Evolutionary conservation across 2,888 invertebrate species (phyloP).

Genomic region (Corythucha ciliata): DNA sequence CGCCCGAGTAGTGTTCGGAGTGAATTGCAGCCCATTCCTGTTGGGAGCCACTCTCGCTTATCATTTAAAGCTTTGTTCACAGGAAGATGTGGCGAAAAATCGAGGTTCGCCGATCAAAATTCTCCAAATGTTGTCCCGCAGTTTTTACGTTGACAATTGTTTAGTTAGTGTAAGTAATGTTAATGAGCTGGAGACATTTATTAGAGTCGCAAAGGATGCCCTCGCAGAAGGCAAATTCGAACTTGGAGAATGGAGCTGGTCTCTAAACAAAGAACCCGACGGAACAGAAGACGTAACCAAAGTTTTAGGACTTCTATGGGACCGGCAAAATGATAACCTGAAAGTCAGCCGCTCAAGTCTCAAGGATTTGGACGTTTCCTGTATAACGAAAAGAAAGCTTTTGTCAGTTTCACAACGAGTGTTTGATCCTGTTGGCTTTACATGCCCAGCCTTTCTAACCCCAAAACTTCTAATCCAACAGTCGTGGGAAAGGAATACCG

Average conservation of each 20-base stretch:
- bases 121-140: too few relatives aligned
- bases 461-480: conserved; percentile 34
- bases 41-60: too few relatives aligned
- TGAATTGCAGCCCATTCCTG: too few relatives aligned
- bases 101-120: too few relatives aligned
- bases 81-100: too few relatives aligned
- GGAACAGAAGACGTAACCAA: neutral
- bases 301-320: conserved; percentile 14
- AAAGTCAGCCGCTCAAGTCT: neutral
- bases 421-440: conserved; percentile 35
- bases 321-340: conserved; percentile 3
- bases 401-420: conserved; percentile 29
- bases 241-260: conserved; percentile 11
- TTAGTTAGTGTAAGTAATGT: conserved; percentile 1
- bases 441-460: conserved; percentile 27
- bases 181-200: conserved; percentile 3
- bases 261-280: neutral
- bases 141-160: conserved; percentile 19
- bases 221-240: conserved; percentile 16
- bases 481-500: conserved; percentile 22
- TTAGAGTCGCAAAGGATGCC: neutral
- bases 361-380: neutral
- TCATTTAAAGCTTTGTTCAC: too few relatives aligned
- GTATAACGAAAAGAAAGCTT: conserved; percentile 9
- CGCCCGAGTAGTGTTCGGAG: too few relatives aligned